Evolutionary conservation across 2,113 vertebrate species (phyloP), one percentile per base, ranked within the genome.

Genomic region (Accipiter virgatus): DNA sequence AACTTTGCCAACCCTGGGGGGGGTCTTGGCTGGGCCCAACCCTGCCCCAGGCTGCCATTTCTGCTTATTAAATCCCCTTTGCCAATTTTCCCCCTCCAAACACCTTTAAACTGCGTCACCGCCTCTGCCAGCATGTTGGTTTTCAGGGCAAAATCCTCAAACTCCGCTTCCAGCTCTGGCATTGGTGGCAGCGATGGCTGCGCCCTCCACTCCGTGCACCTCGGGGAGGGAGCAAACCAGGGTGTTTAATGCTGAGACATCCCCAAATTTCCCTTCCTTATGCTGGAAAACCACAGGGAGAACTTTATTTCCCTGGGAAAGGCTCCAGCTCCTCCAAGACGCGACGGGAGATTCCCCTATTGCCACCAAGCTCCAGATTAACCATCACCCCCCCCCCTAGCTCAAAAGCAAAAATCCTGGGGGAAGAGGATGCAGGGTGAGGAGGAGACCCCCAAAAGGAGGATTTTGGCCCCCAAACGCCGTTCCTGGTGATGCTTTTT

Each of bases 211-310:
- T 63, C 29, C 7, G 13, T 40, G 48, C 48, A 68, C 55, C 36
- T 88, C 1, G 0, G 6, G 14, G 4, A 27, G 29, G 43, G 7
- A 18, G 13, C 2, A 83, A 80, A 68, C 1, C 5, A 21, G 17
- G 5, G 16, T 38, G 20, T 72, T 82, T 48, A 72, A 55, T 7
- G 14, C 6, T 5, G 27, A 81, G 56, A 53, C 77, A 53, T 36
- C 13, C 26, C 58, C 6, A 43, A 8, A n/a, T 72, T 61, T 78
- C 42, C 36, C 34, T 43, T 68, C 13, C 47, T 13, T 8, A 7
- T 50, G 21, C 36, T 58, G 18, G 15, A 68, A 83, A 79, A 50
- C 9, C 20, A 17, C 2, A 9, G 21, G 36, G 59, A 62, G 8
- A 26, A 45, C 13, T 56, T 66, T 50, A 19, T 63, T 78, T 34